These are phyloP conservation scores for Cromileptes altivelis DNA, from an alignment of 2,113 vertebrate species.

Conservation along the genomic window DNA sequence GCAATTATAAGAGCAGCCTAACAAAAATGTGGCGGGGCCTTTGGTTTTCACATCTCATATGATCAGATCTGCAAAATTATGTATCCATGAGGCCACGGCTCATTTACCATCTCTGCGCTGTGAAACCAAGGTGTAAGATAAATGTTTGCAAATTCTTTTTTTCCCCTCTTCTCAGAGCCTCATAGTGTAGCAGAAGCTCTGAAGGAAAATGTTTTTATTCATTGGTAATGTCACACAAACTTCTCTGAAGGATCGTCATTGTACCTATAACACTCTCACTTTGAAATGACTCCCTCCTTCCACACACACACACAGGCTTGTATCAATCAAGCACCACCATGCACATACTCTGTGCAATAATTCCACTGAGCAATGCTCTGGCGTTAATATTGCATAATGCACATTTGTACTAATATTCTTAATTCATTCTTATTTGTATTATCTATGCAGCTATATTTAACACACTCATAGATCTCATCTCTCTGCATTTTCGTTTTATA, in stretches of 20 bases:
- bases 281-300: not conserved
- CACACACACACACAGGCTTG: not conserved
- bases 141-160: not conserved
- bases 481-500: too few relatives aligned
- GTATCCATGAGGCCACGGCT: not conserved
- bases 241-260: not conserved
- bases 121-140: not conserved
- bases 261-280: not conserved
- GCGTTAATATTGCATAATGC: too few relatives aligned
- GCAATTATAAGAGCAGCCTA: not conserved
- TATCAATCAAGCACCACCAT: slow-evolving; percentile 13
- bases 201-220: not conserved
- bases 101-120: slow-evolving; percentile 6
- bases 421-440: too few relatives aligned
- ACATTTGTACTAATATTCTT: too few relatives aligned
- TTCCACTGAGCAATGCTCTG: too few relatives aligned
- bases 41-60: slow-evolving; percentile 4
- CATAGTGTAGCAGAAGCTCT: not conserved
- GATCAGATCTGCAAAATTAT: not conserved
- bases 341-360: too few relatives aligned
- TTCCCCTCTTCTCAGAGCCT: not conserved
- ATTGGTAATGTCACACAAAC: not conserved
- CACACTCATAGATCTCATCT: too few relatives aligned
- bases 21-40: not conserved
- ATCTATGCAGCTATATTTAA: too few relatives aligned